These are phyloP conservation scores for Fregetta grallaria DNA, from an alignment of 2,113 vertebrate genomes.

Conservation along the genomic window DNA sequence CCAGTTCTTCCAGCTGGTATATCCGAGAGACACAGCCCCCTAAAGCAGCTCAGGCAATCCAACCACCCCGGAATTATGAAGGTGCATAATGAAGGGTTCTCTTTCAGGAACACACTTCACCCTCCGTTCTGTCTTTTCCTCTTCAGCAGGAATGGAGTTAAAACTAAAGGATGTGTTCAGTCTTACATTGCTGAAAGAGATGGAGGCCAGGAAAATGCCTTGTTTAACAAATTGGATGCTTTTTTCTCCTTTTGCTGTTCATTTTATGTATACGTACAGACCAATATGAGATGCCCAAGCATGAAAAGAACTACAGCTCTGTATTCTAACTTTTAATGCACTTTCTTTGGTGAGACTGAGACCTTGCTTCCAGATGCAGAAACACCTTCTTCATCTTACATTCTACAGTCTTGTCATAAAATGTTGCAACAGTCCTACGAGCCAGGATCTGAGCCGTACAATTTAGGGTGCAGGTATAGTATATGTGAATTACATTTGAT, in stretches of 20 bases:
- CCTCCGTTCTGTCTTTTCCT: not conserved
- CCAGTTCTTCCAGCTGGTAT: not conserved
- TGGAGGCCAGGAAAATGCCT: not conserved
- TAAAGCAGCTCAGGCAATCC: not conserved
- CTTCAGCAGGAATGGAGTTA: not conserved
- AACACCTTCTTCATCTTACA: not conserved
- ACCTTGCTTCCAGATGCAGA: not conserved
- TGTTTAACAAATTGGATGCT: not conserved
- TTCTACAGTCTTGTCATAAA: not conserved
- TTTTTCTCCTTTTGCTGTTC: not conserved
- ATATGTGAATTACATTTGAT: not conserved
- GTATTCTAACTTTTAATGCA: not conserved
- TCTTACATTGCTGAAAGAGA: not conserved
- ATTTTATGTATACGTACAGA: not conserved
- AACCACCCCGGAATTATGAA: not conserved
- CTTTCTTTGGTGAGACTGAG: not conserved
- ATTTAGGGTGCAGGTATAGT: not conserved
- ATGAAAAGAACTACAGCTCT: not conserved
- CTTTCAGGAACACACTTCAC: not conserved
- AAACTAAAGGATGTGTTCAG: not conserved
- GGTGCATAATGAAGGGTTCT: not conserved
- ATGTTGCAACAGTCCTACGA: not conserved
- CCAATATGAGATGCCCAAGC: not conserved
- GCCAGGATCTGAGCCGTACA: not conserved
- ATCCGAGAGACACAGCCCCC: not conserved